Evolutionary conservation across 2,888 invertebrate genomes (phyloP), one percentile per base, ranked within the genome.

Genomic region (Seladonia tumulorum): DNA sequence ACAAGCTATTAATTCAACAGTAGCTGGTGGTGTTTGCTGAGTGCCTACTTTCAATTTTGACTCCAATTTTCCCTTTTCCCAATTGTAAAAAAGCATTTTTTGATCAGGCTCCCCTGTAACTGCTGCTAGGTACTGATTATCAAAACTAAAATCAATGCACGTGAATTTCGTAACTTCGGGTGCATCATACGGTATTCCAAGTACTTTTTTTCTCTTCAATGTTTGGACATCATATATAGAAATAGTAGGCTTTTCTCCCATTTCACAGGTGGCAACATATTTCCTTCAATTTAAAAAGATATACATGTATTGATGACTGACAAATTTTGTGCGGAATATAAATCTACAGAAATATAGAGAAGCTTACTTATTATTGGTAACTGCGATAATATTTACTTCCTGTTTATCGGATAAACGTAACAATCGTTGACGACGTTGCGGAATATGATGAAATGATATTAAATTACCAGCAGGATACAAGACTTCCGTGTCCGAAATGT

Each of bases 21-120:
- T 96, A 5, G 97, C 96, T 47, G 97, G 97, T 78, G 96, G 96
- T 53, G 97, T 97, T 88, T 96, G 97, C 0, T 97, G 96, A 95
- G 97, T 97, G 84, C 96, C 97, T 3, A 97, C 97, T 94, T 97
- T 97, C 0, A 97, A 96, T 80, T 96, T 96, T 82, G 97, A 97
- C 91, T 98, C 97, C 53, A 98, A 96, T 94, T 97, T 97, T 18
- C 97, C 97, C 93, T 97, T 97, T 91, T 98, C 98, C 97, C 97
- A 97, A 93, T 97, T 97, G 96, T 98, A 98, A 95, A 97, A 97
- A 93, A 98, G 96, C 95, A 98, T 95, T 90, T 96, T 97, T 97
- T 97, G 97, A 94, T 98, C 98, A 0, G 98, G 98, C 86, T 97
- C 97, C 4, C 97, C 97, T 0, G 98, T 97, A 49, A 99, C 96